phyloP scores from a whole-genome alignment of 2,888 invertebrate genomes.

The Platypus cylindrus region DNA sequence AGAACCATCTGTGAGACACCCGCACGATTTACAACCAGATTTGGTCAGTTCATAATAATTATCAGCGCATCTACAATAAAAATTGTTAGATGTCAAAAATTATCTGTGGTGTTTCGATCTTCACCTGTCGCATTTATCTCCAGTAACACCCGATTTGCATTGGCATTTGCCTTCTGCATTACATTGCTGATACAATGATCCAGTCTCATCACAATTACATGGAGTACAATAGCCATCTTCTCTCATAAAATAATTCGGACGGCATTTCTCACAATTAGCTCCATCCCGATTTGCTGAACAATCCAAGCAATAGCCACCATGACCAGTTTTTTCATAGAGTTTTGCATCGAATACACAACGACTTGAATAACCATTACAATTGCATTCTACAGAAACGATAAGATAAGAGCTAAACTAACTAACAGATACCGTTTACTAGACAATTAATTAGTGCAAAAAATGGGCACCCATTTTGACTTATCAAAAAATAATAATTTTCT shows the following conservation, averaged over 20 bases:
- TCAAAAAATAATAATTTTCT: too few species aligned
- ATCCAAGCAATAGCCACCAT: conserved; percentile 93
- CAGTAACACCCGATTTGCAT: conserved; percentile 71
- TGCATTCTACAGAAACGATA: conserved; percentile 82
- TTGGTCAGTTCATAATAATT: conserved; percentile 86
- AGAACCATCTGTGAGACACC: conserved; percentile 78
- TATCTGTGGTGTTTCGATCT: not conserved
- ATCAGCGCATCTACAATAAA: conserved; percentile 47
- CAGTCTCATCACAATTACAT: conserved; percentile 87
- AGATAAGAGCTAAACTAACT: too few species aligned
- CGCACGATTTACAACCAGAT: conserved; percentile 87
- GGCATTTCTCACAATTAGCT: conserved; percentile 90
- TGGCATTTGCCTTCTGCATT: conserved; percentile 85
- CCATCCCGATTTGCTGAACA: conserved; percentile 91
- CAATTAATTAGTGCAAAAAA: too few species aligned
- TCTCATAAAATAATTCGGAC: conserved; percentile 80
- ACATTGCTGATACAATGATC: conserved; percentile 83
- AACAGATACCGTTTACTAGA: too few species aligned
- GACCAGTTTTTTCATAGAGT: conserved; percentile 79
- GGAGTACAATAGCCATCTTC: conserved; percentile 69
- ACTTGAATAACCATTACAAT: conserved; percentile 88
- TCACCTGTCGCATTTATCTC: conserved; percentile 69
- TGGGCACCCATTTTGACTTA: too few species aligned
- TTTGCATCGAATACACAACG: conserved; percentile 92
- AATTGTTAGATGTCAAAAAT: not conserved